Evolutionary conservation across 2,797 vertebrate genomes (phyloP), one percentile per base, ranked within the genome.

Genomic region (Loriculus beryllinus): DNA sequence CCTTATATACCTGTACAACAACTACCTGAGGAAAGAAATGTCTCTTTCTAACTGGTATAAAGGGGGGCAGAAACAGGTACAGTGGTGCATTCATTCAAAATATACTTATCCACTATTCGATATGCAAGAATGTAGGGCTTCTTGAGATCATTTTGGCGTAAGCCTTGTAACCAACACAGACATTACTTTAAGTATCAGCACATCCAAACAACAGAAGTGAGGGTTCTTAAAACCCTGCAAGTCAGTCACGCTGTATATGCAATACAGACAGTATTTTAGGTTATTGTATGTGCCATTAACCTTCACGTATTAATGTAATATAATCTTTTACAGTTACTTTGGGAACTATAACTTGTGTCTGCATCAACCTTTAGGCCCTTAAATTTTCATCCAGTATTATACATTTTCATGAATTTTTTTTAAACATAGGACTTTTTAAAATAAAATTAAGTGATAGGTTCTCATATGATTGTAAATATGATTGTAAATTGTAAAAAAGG

Each of bases 401-500:
- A 86, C 15, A 82, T 72, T 70, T 86, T 88, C 9, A 92, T 23
- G 35, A 9, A 20, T 14, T 45, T 71, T 23, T 62, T 89, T 82
- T 67, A 29, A 88, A n/a, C 20, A 45, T 2, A 43, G 22, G 10
- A 9, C 15, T 78, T 88, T 35, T 65, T 6, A 8, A 3, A 68
- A 63, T 31, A 77, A 9, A 20, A 23, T 23, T 43, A 88, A 51
- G 31, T 57, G 63, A 51, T 28, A 60, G 74, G 37, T 47, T 86
- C 29, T 70, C 0, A 0, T 60, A 0, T 70, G 31, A 74, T 4
- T 48, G 5, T 14, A 57, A 81, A n/a, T n/a, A n/a, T n/a, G n/a
- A n/a, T n/a, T n/a, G n/a, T n/a, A n/a, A n/a, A n/a, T n/a, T n/a
- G n/a, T n/a, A n/a, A n/a, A n/a, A n/a, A n/a, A 89, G 89, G 35